Base-by-base conservation (phyloP, 2,797 vertebrate genomes). In the Enteromius mattozi region DNA sequence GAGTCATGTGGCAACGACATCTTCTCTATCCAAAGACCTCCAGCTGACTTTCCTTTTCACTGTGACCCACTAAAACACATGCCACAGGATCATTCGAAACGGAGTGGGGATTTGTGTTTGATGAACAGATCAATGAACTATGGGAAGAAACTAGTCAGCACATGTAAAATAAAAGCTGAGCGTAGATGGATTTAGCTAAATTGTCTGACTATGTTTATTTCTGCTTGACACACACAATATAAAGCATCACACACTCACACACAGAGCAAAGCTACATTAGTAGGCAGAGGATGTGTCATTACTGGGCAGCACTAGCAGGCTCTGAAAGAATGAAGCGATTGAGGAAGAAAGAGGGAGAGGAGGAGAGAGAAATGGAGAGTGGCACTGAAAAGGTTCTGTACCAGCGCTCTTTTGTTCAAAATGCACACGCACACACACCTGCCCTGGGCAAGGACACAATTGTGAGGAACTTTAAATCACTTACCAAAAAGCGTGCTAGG, bases 321-420 rank as follows among this genome's bases (percentile, higher is more conserved):
- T 90, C 76, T 75, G 78, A 89, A 91, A 92, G 91, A 94, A 92
- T 84, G 75, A 77, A 83, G 69, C 83, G 88, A 92, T 93, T 89
- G 87, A 87, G 42, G 33, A 42, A 84, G 71, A 82, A 63, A 47
- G 66, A 51, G 33, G 27, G 33, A 76, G 83, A 51, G 66, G 13
- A 83, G 68, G 24, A 61, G 76, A 81, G 69, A 68, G 87, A 86
- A 84, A 40, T 88, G 90, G 90, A 74, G 78, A 80, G 47, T n/a
- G 49, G 42, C 47, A 63, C 42, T 61, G 77, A 87, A 85, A 86
- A 65, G 35, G 21, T 80, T 88, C 86, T 77, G 61, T 27, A 76
- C 80, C 65, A 75, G 42, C 42, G 14, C 30, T 49, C 63, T 75
- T 83, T 83, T 72, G 51, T 80, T 72, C 72, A 24, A 17, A 79